Base-by-base conservation (phyloP, 30 jellyfish, hydroid and myxozoan species). In the Hydra vulgaris region DNA sequence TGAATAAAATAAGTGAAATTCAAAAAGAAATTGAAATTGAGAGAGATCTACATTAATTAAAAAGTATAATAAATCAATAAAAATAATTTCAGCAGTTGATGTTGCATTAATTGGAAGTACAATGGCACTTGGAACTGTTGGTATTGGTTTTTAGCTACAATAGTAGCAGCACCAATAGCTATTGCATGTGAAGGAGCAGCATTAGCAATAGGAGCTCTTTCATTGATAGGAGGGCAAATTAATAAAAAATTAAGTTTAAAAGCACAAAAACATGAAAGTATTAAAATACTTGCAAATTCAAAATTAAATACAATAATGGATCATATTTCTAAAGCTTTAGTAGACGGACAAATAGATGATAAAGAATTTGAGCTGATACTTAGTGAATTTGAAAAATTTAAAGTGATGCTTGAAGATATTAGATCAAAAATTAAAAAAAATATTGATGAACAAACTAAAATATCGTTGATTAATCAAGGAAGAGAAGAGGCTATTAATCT, bases 261-360 rank as follows among this genome's bases (percentile, higher is more conserved):
- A 27, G 81, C 66, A 19, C 74, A 73, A 23, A 73, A 21, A 19
- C 81, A 73, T 25, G 81, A 25, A 22, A 18, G 17, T 5, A 73
- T 73, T 74, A 22, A 25, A 19, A 15, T 73, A 15, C 81, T 73
- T 1, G 81, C 81, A 19, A 74, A 73, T 3, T 20, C 66, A 23
- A 73, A 73, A 27, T 74, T 73, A 19, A 26, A 73, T 74, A 20
- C 81, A 75, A 27, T 73, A 7, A 73, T 7, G 75, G 81, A 73
- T 8, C 8, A 20, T 23, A 25, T 73, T 27, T 20, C 66, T 3
- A 73, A 73, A 73, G 81, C 66, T 23, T n/a, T 73, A 20, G 15
- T 5, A 22, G 81, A 73, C 17, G 81, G 81, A 19, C 12, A 3
- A 3, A 73, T 73, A 7, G 16, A 16, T 23, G 8, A 68, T 20